phyloP scores from a whole-genome alignment of 2,888 invertebrate species.

The Cheilosia urbana region DNA sequence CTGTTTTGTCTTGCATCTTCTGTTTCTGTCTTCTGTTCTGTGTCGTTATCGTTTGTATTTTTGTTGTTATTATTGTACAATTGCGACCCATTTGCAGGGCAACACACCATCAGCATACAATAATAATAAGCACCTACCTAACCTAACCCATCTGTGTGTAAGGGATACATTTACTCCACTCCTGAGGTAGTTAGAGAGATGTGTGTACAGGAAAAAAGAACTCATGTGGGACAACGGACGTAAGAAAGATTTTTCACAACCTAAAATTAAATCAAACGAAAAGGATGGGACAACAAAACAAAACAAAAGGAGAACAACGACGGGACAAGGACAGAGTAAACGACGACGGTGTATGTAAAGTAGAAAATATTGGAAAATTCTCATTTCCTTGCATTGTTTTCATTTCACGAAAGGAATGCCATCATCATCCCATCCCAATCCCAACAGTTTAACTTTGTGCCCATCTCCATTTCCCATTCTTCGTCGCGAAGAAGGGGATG shows the following conservation, averaged over 20 bases:
- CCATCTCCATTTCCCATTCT: conserved; percentile 22
- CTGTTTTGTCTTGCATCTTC: conserved; percentile 5
- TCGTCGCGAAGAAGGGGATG: conserved; percentile 3
- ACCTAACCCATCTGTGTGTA: conserved; percentile 12
- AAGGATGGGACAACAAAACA: conserved; percentile 10
- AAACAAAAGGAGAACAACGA: conserved; percentile 12
- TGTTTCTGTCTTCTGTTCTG: conserved; percentile 1
- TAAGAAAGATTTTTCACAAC: conserved; percentile 22
- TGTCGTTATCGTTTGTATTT: conserved; percentile 4
- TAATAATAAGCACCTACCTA: conserved; percentile 48
- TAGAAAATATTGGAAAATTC: conserved; percentile 54
- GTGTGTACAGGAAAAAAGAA: background rate
- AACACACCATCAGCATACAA: conserved; percentile 12
- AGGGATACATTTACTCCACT: no score
- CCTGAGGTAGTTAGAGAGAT: no score
- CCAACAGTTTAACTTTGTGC: conserved; percentile 31
- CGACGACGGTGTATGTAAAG: conserved; percentile 22
- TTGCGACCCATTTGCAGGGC: conserved; percentile 42
- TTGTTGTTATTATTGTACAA: conserved; percentile 46
- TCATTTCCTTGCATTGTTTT: conserved; percentile 52
- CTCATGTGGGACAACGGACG: conserved; percentile 22
- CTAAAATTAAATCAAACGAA: conserved; percentile 54
- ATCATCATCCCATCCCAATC: background rate
- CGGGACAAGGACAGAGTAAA: background rate
- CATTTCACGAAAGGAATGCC: conserved; percentile 55